Evolutionary conservation across 2,113 vertebrate genomes (phyloP), one percentile per base, ranked within the genome.

Genomic region (Plestiodon gilberti): DNA sequence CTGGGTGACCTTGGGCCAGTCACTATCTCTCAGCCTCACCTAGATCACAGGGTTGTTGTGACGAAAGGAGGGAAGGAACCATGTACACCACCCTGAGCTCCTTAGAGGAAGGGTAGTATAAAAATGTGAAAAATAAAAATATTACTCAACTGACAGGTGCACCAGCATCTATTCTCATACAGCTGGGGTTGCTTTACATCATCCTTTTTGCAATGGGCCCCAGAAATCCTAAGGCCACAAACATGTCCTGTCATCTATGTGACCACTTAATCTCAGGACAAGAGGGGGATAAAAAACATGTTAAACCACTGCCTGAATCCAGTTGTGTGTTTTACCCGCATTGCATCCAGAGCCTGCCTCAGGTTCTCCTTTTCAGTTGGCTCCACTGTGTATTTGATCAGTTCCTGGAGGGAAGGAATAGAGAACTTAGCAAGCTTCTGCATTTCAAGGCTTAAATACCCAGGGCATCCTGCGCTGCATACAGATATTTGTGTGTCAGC

Each of bases 321-420:
- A 23, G n/a, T 25, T 59, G 79, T 62, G 81, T 55, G 38, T 78
- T 96, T 97, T 83, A 97, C 96, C 91, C 95, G 89, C 98, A 98
- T 98, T 85, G 98, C 98, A 7, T 98, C 98, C 18, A 99, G 94
- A 1, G 97, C 98, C 25, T 93, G 94, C 52, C 97, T 94, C 38
- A 99, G 93, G 90, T 98, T 98, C 0, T 98, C 98, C 88, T 98
- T 98, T 8, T 98, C 98, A 18, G 82, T 55, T 0, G 93, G 18
- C 4, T 97, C 97, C 3, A 91, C 95, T 1, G 98, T 98, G 94
- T 98, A 97, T 90, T 98, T 99, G 86, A 98, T 88, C 78, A 99
- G 96, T 89, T 98, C 98, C 98, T 98, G 81, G 1, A 0, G 0
- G 40, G 13, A n/a, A 17, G 18, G 82, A 74, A 40, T 28, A n/a